Evolutionary conservation across 2,888 invertebrate genomes (phyloP).

Genomic region (Thera obeliscata): DNA sequence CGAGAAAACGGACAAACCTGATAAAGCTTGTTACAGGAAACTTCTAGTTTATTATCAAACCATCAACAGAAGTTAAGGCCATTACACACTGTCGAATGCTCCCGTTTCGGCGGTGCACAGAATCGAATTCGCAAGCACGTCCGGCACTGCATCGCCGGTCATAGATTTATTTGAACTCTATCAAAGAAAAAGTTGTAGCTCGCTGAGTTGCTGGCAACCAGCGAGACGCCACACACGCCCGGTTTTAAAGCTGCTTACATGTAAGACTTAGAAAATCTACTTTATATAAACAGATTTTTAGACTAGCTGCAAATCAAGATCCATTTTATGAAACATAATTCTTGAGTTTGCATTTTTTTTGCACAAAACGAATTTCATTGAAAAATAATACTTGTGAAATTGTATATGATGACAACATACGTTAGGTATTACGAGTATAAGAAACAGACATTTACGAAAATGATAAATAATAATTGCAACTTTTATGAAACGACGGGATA

Average conservation of each 20-base stretch:
- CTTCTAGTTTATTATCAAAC: conserved; percentile 21
- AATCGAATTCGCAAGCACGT: conserved; percentile 58
- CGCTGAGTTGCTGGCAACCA: conserved; percentile 62
- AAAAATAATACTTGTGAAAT: too few species aligned
- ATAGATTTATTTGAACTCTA: conserved; percentile 79
- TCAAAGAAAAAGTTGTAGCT: conserved; percentile 79
- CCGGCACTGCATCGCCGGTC: conserved; percentile 62
- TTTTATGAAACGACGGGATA: too few species aligned
- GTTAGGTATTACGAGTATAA: too few species aligned
- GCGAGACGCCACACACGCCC: conserved; percentile 60
- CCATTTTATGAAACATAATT: too few species aligned
- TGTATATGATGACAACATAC: too few species aligned
- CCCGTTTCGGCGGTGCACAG: conserved; percentile 47
- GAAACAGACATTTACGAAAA: too few species aligned
- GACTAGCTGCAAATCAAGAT: too few species aligned
- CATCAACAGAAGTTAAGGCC: conserved; percentile 37
- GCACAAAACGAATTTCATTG: too few species aligned
- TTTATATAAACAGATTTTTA: too few species aligned
- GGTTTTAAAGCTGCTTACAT: conserved; percentile 48
- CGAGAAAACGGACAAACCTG: not conserved
- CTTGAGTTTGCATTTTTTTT: too few species aligned
- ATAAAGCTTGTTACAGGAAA: conserved; percentile 6
- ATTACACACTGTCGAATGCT: conserved; percentile 39
- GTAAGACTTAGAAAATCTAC: not conserved
- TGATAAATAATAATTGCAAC: too few species aligned